Evolutionary conservation across 2,888 invertebrate species (phyloP).

Genomic region (Sesamia inferens): DNA sequence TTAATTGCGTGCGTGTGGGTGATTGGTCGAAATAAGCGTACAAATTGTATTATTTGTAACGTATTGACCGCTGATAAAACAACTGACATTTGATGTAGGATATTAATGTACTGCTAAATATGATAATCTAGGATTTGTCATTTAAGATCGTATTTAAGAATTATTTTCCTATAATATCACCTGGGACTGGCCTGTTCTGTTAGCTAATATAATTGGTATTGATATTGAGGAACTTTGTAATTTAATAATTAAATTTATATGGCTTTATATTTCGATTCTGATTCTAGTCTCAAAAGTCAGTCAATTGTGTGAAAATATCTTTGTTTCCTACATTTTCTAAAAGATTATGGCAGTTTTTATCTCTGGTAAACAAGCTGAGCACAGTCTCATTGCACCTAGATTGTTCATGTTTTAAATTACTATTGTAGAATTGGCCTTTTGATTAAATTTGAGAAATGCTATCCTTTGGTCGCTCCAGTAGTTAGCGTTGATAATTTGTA

Average conservation of each 20-base stretch:
- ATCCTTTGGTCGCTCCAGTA: neutral
- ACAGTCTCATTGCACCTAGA: too few species aligned
- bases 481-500: neutral
- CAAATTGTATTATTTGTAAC: slow-evolving; percentile 47
- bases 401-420: too few species aligned
- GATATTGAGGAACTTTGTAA: neutral
- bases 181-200: slow-evolving; percentile 40
- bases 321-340: too few species aligned
- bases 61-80: slow-evolving; percentile 29
- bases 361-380: too few species aligned
- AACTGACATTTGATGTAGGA: slow-evolving; percentile 56
- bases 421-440: slow-evolving; percentile 31
- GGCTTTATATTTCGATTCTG: too few species aligned
- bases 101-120: slow-evolving; percentile 39
- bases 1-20: slow-evolving; percentile 26
- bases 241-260: too few species aligned
- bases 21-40: slow-evolving; percentile 37
- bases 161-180: slow-evolving; percentile 25
- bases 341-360: too few species aligned
- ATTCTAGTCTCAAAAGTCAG: too few species aligned
- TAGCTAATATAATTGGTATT: neutral
- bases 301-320: too few species aligned
- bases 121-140: slow-evolving; percentile 54
- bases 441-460: neutral
- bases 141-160: slow-evolving; percentile 35